phyloP scores from a whole-genome alignment of 2,113 vertebrate genomes.

The Capreolus pygargus region DNA sequence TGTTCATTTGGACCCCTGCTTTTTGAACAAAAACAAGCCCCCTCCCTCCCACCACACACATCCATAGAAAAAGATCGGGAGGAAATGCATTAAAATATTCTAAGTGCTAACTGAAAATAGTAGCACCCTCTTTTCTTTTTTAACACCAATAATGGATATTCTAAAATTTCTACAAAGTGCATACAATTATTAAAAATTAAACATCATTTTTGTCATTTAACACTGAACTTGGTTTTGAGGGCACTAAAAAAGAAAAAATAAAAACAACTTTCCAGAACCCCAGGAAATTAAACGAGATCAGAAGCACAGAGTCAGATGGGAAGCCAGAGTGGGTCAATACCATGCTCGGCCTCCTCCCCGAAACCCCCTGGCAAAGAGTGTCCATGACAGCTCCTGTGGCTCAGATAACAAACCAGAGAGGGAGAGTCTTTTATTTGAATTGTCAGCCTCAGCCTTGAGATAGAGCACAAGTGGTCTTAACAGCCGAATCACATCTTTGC shows the following conservation, averaged over 20 bases:
- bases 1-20: background rate
- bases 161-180: background rate
- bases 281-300: background rate
- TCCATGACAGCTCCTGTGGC: background rate
- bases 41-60: background rate
- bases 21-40: background rate
- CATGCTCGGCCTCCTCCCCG: accelerated
- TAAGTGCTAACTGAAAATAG: background rate
- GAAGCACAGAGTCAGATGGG: background rate
- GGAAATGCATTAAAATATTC: background rate
- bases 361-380: background rate
- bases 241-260: background rate
- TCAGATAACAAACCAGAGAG: constrained; percentile 58
- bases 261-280: background rate
- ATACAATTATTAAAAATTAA: constrained; percentile 34
- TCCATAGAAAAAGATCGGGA: background rate
- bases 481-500: constrained; percentile 70
- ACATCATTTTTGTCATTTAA: constrained; percentile 11
- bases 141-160: background rate
- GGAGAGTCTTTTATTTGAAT: constrained; percentile 66
- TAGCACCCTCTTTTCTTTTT: background rate
- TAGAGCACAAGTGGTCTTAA: constrained; percentile 65
- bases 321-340: background rate
- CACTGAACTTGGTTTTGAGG: constrained; percentile 7
- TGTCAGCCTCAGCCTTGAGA: constrained; percentile 70